These are phyloP conservation scores for Ellobius talpinus DNA, from an alignment of 2,113 vertebrate genomes.

Conservation along the genomic window DNA sequence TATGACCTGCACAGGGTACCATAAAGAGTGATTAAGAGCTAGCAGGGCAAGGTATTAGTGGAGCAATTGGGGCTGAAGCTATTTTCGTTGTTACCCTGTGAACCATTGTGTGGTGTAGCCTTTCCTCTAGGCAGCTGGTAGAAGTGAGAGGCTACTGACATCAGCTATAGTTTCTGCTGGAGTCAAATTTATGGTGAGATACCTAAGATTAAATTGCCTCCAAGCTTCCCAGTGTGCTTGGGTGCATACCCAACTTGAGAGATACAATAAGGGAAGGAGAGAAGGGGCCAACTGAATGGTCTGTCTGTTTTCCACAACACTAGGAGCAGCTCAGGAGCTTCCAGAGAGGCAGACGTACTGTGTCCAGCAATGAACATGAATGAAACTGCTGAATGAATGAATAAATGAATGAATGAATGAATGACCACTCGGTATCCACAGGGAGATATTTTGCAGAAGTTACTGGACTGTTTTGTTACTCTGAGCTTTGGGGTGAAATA, in stretches of 20 bases:
- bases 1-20: background rate
- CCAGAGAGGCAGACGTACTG: background rate
- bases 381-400: background rate
- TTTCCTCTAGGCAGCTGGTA: slow-evolving; percentile 25
- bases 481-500: background rate
- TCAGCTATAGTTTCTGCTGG: background rate
- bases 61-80: background rate
- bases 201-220: background rate
- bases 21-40: background rate
- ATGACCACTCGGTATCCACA: background rate
- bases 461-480: background rate
- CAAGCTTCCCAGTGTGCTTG: background rate
- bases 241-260: background rate
- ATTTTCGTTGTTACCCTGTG: slow-evolving; percentile 14
- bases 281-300: background rate
- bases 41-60: background rate
- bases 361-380: background rate
- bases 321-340: background rate
- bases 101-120: background rate
- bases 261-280: background rate
- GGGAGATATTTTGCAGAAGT: background rate
- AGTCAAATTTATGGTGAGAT: background rate
- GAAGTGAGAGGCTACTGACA: background rate
- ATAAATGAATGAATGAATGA: background rate
- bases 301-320: background rate